A percentile compares a stretch with the other conserved stretches of the same genome.
phyloP scores from a whole-genome alignment of 2,113 vertebrate species.

The Chaenogobius annularis region DNA sequence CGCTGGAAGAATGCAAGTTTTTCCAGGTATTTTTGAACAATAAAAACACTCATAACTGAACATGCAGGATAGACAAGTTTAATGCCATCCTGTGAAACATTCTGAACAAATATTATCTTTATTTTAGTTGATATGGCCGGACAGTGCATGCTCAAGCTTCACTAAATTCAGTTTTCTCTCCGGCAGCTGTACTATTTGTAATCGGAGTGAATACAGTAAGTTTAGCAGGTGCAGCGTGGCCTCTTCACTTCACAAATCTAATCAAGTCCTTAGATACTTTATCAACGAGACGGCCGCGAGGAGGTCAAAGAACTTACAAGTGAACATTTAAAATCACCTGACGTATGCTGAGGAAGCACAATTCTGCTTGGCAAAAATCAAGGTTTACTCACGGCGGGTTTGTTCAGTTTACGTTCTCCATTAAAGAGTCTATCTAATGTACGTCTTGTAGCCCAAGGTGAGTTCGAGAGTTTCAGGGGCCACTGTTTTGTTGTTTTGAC shows the following conservation, averaged over 20 bases:
- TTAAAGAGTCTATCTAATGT: slow-evolving; percentile 1
- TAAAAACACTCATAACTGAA: neutral
- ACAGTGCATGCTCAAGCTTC: neutral
- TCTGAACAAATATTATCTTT: neutral
- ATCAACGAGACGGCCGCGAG: slow-evolving; percentile 7
- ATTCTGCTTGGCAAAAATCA: neutral
- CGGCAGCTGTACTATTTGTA: neutral
- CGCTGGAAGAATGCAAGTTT: neutral
- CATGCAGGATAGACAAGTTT: neutral
- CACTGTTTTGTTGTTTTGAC: slow-evolving; percentile 74
- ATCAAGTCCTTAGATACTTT: slow-evolving; percentile 23
- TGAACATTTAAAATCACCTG: neutral
- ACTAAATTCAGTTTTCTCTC: neutral
- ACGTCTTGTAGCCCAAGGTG: slow-evolving; percentile 51
- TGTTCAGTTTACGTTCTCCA: slow-evolving; percentile 7
- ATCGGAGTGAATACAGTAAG: neutral
- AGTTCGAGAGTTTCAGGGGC: slow-evolving; percentile 49
- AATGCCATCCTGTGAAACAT: neutral
- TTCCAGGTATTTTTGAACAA: neutral
- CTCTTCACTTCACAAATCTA: slow-evolving; percentile 19
- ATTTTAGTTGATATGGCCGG: neutral
- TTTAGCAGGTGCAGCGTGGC: slow-evolving; percentile 19
- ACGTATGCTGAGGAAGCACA: slow-evolving; percentile 1
- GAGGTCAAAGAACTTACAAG: slow-evolving; percentile 11
- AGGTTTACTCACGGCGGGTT: slow-evolving; percentile 24